phyloP scores from a whole-genome alignment of 1,140 invertebrate species.

The Akabosia matsudoensis region DNA sequence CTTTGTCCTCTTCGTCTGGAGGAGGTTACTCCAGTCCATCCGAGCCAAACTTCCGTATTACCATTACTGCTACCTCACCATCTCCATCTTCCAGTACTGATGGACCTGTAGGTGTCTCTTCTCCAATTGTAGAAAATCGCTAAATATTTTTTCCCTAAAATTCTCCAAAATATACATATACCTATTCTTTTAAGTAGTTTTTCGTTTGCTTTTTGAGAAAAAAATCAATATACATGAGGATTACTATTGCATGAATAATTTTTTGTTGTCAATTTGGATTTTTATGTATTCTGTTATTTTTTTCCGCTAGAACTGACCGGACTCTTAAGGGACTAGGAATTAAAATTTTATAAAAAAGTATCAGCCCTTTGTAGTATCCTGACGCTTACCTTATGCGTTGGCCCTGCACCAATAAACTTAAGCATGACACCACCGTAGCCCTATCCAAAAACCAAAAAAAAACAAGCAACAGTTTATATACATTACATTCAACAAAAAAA shows the following conservation, averaged over 20 bases:
- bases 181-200: slow-evolving; percentile 8
- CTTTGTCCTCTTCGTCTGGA: slow-evolving; percentile 25
- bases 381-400: too few species aligned
- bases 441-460: too few species aligned
- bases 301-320: too few species aligned
- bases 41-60: slow-evolving; percentile 45
- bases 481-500: neutral
- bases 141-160: neutral
- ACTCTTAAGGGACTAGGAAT: too few species aligned
- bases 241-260: too few species aligned
- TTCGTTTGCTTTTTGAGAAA: neutral
- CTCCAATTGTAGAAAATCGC: slow-evolving; percentile 29
- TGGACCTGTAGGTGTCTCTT: slow-evolving; percentile 47
- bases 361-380: too few species aligned
- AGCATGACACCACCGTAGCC: too few species aligned
- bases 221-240: neutral
- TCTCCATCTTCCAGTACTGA: slow-evolving; percentile 29
- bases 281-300: too few species aligned
- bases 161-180: neutral
- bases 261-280: too few species aligned
- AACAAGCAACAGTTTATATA: neutral
- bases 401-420: too few species aligned
- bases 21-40: slow-evolving; percentile 33
- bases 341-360: too few species aligned
- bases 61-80: slow-evolving; percentile 39